Evolutionary conservation across 2,797 vertebrate species (phyloP).

Genomic region (Oreortyx pictus): DNA sequence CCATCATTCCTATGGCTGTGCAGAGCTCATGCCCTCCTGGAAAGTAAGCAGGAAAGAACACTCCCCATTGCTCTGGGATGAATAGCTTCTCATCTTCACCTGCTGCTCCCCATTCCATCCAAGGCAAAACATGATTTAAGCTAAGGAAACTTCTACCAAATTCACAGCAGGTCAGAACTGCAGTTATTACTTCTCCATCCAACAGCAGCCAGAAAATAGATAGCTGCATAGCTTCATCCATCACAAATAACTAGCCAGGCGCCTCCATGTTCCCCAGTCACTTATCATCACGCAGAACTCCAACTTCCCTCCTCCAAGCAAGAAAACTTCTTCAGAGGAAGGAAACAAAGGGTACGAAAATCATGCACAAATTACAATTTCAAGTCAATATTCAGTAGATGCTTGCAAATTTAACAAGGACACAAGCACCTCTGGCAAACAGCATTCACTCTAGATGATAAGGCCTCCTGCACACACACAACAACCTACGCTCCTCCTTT

Average conservation of each 20-base stretch:
- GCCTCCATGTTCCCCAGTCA: background rate
- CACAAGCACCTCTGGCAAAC: background rate
- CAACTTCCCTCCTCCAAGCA: background rate
- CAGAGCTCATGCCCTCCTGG: background rate
- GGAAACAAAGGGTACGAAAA: background rate
- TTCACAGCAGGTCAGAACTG: background rate
- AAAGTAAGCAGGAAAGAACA: background rate
- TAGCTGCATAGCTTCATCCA: background rate
- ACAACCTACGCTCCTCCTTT: background rate
- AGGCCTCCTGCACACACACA: background rate
- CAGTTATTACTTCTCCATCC: background rate
- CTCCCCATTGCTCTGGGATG: background rate
- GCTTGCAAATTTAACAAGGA: background rate
- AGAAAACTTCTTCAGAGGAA: background rate
- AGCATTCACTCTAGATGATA: background rate
- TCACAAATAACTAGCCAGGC: background rate
- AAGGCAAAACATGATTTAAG: background rate
- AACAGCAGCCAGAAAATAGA: background rate
- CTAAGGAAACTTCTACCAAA: background rate
- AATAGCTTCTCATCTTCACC: background rate
- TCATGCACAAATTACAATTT: background rate
- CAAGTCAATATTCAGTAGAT: background rate
- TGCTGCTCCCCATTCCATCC: accelerated
- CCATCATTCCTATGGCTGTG: background rate
- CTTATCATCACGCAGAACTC: background rate